These are phyloP conservation scores for Spinus pinus DNA, from an alignment of 2,797 vertebrate genomes.

Conservation along the genomic window DNA sequence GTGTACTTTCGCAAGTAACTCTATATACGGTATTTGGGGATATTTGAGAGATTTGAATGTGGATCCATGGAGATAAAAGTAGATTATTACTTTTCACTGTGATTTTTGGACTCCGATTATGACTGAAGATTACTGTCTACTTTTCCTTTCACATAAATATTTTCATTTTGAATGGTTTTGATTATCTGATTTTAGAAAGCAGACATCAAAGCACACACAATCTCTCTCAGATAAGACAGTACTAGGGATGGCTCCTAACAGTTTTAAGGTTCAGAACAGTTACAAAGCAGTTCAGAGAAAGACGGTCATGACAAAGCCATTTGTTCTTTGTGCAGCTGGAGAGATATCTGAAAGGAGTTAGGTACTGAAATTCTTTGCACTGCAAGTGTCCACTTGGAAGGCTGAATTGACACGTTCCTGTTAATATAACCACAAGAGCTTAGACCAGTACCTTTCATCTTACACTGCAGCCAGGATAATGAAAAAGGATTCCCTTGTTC, in stretches of 20 bases:
- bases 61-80: background rate
- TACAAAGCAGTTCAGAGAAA: background rate
- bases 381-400: background rate
- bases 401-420: background rate
- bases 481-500: background rate
- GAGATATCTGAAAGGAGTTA: background rate
- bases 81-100: background rate
- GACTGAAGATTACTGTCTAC: background rate
- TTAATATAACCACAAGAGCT: background rate
- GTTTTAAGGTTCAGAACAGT: background rate
- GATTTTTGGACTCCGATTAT: background rate
- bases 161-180: background rate
- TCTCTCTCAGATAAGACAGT: background rate
- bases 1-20: background rate
- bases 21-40: background rate
- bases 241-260: background rate
- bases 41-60: background rate
- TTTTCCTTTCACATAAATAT: background rate
- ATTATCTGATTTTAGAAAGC: background rate
- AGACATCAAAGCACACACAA: background rate
- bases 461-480: background rate
- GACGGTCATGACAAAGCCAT: background rate
- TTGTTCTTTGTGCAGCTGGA: background rate
- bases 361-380: background rate
- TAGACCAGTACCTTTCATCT: background rate